Percentiles rank a stretch among this genome's conserved stretches.
Conservation (phyloP, 2,797 vertebrate genomes). For the Brachymystax lenok region DNA sequence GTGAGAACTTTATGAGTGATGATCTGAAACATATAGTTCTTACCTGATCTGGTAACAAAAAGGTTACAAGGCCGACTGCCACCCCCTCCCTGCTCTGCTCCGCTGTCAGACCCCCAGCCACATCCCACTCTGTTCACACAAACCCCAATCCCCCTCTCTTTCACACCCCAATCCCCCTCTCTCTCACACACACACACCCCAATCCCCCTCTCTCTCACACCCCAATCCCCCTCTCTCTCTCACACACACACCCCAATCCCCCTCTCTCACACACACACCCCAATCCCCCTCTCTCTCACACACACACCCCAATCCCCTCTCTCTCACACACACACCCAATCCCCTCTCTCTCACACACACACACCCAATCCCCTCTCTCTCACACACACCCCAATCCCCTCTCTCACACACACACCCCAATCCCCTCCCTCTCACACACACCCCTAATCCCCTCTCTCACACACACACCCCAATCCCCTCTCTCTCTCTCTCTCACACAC, state of each 20-base stretch:
- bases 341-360: constrained; percentile 9
- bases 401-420: not conserved
- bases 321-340: too few species aligned
- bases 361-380: too few species aligned
- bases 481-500: not conserved
- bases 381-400: too few species aligned
- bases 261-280: not conserved
- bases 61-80: constrained; percentile 53
- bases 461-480: not conserved
- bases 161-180: constrained; percentile 19
- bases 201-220: constrained; percentile 18
- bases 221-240: constrained; percentile 7
- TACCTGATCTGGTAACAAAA: constrained; percentile 54
- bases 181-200: constrained; percentile 21
- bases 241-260: constrained; percentile 1
- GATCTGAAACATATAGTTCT: constrained; percentile 43
- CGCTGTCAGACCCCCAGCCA: not conserved
- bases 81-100: not conserved
- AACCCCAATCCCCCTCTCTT: not conserved
- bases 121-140: not conserved
- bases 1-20: constrained; percentile 9
- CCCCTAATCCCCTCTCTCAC: not conserved
- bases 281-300: too few species aligned
- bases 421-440: not conserved
- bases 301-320: not conserved